phyloP scores from a whole-genome alignment of 2,888 invertebrate genomes.

The Meteorus cinctellus region DNA sequence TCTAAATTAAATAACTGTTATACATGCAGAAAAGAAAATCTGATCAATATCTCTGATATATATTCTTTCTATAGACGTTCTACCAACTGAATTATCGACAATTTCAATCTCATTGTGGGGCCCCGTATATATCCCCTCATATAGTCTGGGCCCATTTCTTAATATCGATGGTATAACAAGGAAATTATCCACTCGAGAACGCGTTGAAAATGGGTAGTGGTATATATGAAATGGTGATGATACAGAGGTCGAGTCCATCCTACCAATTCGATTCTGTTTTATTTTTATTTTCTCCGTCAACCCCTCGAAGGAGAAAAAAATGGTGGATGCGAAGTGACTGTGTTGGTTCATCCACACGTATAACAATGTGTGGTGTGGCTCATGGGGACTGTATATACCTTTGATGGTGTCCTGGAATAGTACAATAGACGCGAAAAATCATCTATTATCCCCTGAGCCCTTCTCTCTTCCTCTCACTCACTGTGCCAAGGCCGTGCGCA shows the following conservation, averaged over 20 bases:
- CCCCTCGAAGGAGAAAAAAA: slow-evolving; percentile 26
- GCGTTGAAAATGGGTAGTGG: slow-evolving; percentile 54
- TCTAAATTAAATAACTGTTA: slow-evolving; percentile 70
- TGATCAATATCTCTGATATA: slow-evolving; percentile 49
- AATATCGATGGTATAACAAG: slow-evolving; percentile 70
- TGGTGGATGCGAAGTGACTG: slow-evolving; percentile 46
- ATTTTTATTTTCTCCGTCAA: slow-evolving; percentile 28
- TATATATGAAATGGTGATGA: slow-evolving; percentile 35
- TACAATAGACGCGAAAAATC: slow-evolving; percentile 73
- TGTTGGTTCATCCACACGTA: slow-evolving; percentile 35
- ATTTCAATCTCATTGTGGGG: slow-evolving; percentile 12
- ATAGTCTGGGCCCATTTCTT: slow-evolving; percentile 21
- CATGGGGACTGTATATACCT: slow-evolving; percentile 14
- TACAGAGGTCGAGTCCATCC: slow-evolving; percentile 39
- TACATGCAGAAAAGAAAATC: slow-evolving; percentile 56
- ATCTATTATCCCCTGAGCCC: slow-evolving; percentile 67
- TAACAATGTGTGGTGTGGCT: slow-evolving; percentile 43
- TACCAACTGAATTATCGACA: slow-evolving; percentile 13
- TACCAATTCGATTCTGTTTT: slow-evolving; percentile 45
- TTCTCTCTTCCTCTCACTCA: not conserved
- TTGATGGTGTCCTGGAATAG: slow-evolving; percentile 41
- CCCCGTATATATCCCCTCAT: slow-evolving; percentile 20
- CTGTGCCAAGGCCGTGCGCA: slow-evolving; percentile 44
- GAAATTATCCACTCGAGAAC: slow-evolving; percentile 72
- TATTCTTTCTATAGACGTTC: not conserved